Conservation (phyloP, 2,797 vertebrate species). For the Eurystomus glaucurus region DNA sequence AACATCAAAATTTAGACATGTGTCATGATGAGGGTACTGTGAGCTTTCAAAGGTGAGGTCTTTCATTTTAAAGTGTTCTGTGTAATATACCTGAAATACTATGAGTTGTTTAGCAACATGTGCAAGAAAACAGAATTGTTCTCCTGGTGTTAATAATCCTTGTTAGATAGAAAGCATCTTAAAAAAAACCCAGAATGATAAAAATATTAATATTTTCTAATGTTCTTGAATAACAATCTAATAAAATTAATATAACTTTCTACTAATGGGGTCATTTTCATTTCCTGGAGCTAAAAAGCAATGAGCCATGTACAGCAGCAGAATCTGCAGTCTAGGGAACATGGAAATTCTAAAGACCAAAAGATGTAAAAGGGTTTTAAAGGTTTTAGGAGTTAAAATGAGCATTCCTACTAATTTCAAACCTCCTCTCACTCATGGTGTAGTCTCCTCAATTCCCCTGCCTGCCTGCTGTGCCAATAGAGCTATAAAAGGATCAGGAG, state of each 20-base stretch:
- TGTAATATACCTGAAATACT: slow-evolving; percentile 4
- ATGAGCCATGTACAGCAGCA: neutral
- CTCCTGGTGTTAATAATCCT: slow-evolving; percentile 19
- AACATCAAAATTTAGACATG: neutral
- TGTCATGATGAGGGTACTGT: neutral
- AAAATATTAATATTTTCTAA: slow-evolving; percentile 36
- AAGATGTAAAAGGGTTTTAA: neutral
- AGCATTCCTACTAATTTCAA: neutral
- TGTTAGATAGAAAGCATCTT: slow-evolving; percentile 8
- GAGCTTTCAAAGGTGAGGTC: slow-evolving; percentile 16
- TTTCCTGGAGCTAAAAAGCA: slow-evolving; percentile 20
- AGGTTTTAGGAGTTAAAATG: neutral
- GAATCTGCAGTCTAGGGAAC: neutral
- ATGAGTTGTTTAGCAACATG: neutral
- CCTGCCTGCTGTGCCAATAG: neutral
- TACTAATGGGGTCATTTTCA: neutral
- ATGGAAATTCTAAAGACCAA: neutral
- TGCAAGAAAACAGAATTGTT: neutral
- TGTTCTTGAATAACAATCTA: slow-evolving; percentile 41
- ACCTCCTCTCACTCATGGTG: neutral
- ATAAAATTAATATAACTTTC: slow-evolving; percentile 50
- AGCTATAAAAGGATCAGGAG: neutral
- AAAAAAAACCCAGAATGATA: neutral
- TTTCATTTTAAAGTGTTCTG: neutral
- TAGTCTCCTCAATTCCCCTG: neutral